These are phyloP conservation scores for Drosophila bifasciata DNA, from an alignment of 1,140 invertebrate genomes.

Conservation along the genomic window DNA sequence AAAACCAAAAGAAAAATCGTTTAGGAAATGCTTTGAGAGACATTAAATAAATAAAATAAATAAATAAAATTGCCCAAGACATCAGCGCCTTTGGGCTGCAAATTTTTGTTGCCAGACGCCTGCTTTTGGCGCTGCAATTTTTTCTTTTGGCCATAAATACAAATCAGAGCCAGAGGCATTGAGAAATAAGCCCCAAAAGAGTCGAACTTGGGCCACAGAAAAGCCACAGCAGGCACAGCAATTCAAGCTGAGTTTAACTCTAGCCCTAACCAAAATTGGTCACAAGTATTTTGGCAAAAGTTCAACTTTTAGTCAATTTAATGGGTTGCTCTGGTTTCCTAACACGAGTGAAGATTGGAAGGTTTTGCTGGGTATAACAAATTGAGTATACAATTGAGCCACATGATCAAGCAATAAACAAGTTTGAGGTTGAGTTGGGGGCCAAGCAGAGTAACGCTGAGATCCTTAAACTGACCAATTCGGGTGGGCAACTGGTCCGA, in stretches of 20 bases:
- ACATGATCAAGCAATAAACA: too few species aligned
- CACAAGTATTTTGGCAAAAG: conserved; percentile 26
- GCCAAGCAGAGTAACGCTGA: too few species aligned
- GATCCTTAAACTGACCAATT: too few species aligned
- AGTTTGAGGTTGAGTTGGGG: too few species aligned
- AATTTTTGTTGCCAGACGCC: conserved; percentile 16
- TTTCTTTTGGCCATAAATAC: conserved; percentile 23
- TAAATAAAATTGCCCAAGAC: conserved; percentile 16
- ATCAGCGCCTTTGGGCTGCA: conserved; percentile 15
- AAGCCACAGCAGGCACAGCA: too few species aligned
- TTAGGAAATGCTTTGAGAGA: conserved; percentile 9
- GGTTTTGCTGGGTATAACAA: too few species aligned
- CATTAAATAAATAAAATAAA: conserved; percentile 27
- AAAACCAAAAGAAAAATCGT: conserved; percentile 12
- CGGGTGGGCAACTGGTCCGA: too few species aligned
- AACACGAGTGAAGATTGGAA: not conserved
- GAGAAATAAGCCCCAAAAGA: not conserved
- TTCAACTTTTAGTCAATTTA: conserved; percentile 20
- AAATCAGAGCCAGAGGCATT: not conserved
- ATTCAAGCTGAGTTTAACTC: too few species aligned
- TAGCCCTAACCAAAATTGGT: too few species aligned
- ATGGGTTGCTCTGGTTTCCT: not conserved
- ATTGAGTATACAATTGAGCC: too few species aligned
- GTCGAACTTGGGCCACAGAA: not conserved
- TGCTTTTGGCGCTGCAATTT: conserved; percentile 1